Conservation (phyloP, 2,113 vertebrate genomes). For the Datnioides undecimradiatus region DNA sequence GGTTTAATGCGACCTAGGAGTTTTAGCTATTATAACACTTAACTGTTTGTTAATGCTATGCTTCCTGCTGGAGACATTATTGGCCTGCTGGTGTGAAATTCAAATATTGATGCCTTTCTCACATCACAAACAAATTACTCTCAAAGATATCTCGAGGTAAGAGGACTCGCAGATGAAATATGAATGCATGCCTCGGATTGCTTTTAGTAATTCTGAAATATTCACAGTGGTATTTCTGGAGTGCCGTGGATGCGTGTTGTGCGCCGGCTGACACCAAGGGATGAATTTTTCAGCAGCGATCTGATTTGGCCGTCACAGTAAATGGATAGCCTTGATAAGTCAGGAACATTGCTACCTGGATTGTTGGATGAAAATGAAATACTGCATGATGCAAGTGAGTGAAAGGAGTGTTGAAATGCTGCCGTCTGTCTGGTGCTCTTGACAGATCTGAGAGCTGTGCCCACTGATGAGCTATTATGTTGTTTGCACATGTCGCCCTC, state of each 20-base stretch:
- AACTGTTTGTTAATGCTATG: conserved; percentile 51
- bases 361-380: conserved; percentile 54
- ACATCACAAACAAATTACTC: conserved; percentile 76
- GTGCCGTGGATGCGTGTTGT: conserved; percentile 40
- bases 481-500: conserved; percentile 51
- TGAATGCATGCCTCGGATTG: conserved; percentile 79
- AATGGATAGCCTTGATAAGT: conserved; percentile 64
- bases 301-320: conserved; percentile 63
- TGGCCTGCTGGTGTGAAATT: conserved; percentile 60
- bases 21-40: conserved; percentile 7
- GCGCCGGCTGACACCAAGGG: conserved; percentile 49
- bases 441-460: conserved; percentile 41
- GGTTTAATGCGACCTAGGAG: not conserved
- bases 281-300: conserved; percentile 65
- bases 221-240: conserved; percentile 74
- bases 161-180: conserved; percentile 74
- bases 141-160: conserved; percentile 68
- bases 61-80: conserved; percentile 47
- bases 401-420: conserved; percentile 61
- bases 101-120: conserved; percentile 79
- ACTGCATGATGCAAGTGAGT: conserved; percentile 67
- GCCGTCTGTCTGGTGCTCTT: conserved; percentile 33
- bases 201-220: conserved; percentile 86
- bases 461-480: conserved; percentile 51
- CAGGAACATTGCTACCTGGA: conserved; percentile 59